Evolutionary conservation across 1,140 invertebrate species (phyloP).

Genomic region (Caenorhabditis latens): DNA sequence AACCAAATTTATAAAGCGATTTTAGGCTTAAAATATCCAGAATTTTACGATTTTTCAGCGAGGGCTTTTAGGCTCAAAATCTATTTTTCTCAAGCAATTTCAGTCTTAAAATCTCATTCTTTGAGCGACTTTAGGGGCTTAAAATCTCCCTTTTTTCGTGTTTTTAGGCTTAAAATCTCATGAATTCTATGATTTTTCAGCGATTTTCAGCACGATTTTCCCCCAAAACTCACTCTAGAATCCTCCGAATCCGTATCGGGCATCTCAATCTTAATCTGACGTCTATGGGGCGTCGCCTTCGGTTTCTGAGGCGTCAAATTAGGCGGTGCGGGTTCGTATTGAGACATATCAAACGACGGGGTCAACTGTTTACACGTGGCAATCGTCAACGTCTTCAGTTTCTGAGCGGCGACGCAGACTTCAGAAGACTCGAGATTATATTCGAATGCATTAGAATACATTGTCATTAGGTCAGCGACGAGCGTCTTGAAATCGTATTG

Average conservation of each 20-base stretch:
- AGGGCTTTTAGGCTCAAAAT: too few species aligned
- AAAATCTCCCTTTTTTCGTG: too few species aligned
- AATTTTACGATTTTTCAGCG: too few species aligned
- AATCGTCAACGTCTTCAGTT: conserved; percentile 67
- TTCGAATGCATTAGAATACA: conserved; percentile 96
- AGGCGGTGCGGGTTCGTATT: neutral
- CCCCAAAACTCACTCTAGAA: neutral
- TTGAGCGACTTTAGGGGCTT: too few species aligned
- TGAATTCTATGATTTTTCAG: too few species aligned
- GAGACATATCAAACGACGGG: neutral
- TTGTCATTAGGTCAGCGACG: conserved; percentile 77
- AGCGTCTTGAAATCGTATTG: conserved; percentile 66
- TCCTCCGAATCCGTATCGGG: conserved; percentile 51
- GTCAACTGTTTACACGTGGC: neutral
- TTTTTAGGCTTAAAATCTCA: too few species aligned
- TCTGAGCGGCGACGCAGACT: conserved; percentile 81
- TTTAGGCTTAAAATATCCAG: too few species aligned
- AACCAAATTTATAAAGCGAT: neutral
- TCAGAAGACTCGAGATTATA: conserved; percentile 91
- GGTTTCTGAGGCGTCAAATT: neutral
- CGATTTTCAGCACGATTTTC: neutral
- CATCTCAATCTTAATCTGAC: conserved; percentile 28
- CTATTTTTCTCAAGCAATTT: too few species aligned
- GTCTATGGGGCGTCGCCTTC: neutral
- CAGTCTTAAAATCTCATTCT: too few species aligned